phyloP scores from a whole-genome alignment of 2,113 vertebrate species.

The human (Homo sapiens) region DNA sequence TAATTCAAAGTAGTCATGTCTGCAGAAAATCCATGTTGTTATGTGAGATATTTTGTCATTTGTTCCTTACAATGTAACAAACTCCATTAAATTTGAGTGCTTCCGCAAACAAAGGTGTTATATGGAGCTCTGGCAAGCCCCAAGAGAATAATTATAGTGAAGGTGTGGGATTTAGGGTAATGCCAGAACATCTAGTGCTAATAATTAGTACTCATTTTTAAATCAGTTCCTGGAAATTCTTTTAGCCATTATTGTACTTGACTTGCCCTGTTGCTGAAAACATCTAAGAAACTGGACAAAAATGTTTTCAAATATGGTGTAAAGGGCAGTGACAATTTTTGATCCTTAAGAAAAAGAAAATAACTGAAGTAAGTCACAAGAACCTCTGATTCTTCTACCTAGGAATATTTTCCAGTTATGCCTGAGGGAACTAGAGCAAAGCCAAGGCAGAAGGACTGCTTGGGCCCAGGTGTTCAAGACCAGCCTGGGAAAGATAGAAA shows the following conservation, averaged over 20 bases:
- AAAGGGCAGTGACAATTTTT: neutral
- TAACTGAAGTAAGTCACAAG: neutral
- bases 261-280: neutral
- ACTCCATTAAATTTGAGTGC: neutral
- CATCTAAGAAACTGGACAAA: neutral
- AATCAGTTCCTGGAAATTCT: neutral
- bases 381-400: neutral
- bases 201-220: neutral
- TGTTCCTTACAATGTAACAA: neutral
- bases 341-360: neutral
- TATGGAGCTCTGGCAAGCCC: neutral
- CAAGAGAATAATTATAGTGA: neutral
- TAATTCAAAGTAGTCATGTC: neutral
- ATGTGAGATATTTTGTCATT: neutral
- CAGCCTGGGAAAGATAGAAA: no score
- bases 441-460: no score
- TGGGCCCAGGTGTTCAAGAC: no score
- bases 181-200: neutral
- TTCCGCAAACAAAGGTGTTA: neutral
- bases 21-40: neutral
- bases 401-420: neutral
- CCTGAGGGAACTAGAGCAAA: neutral
- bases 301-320: neutral
- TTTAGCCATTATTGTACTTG: neutral
- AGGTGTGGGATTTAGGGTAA: neutral